phyloP scores from a whole-genome alignment of 2,888 invertebrate species.

The Ypsolopha sequella region DNA sequence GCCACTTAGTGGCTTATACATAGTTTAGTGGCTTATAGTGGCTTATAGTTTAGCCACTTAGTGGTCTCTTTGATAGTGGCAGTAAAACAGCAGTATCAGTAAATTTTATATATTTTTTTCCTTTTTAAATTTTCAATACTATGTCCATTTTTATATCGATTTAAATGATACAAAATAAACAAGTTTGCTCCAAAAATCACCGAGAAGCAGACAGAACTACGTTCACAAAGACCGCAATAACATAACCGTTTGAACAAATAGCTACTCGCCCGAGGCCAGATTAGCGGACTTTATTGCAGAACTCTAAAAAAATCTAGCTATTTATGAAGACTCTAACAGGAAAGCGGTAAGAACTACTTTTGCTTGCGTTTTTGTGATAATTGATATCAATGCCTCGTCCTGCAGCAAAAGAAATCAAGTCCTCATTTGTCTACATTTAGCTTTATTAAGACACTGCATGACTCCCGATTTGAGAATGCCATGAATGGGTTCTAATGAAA shows the following conservation, averaged over 20 bases:
- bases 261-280: slow-evolving; percentile 34
- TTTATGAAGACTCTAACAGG: too few species aligned
- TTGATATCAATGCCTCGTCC: slow-evolving; percentile 61
- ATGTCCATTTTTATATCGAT: too few species aligned
- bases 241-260: slow-evolving; percentile 68
- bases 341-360: background rate
- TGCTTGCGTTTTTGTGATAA: slow-evolving; percentile 28
- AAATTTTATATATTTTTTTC: too few species aligned
- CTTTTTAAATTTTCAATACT: too few species aligned
- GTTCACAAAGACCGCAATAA: slow-evolving; percentile 48
- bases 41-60: too few species aligned
- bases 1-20: too few species aligned
- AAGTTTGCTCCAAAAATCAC: background rate
- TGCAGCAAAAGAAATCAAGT: slow-evolving; percentile 43
- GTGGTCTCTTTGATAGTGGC: too few species aligned
- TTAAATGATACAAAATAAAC: background rate
- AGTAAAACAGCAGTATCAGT: too few species aligned
- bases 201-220: background rate
- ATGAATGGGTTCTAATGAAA: background rate
- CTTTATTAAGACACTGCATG: slow-evolving; percentile 38
- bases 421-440: slow-evolving; percentile 39
- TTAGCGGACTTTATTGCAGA: slow-evolving; percentile 63
- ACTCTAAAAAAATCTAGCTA: slow-evolving; percentile 21
- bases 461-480: slow-evolving; percentile 15
- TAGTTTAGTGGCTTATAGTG: too few species aligned